These are phyloP conservation scores for Mercenaria mercenaria DNA, from an alignment of 1,140 invertebrate species.

Conservation along the genomic window DNA sequence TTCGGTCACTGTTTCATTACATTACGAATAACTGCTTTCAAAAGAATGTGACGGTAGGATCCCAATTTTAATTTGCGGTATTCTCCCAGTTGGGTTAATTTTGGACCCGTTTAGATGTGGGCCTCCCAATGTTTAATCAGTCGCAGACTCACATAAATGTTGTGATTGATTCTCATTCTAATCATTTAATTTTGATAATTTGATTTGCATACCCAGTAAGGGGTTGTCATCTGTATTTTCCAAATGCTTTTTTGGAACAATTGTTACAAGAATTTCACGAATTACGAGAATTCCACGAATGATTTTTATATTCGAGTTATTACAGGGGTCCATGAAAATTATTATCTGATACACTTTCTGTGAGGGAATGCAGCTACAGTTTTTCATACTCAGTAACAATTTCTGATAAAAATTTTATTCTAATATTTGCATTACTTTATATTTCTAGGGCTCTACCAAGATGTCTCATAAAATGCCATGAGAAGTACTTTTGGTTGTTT, in stretches of 20 bases:
- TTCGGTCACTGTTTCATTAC: conserved; percentile 33
- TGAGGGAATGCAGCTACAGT: no score
- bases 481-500: no score
- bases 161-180: background rate
- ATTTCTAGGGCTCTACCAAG: no score
- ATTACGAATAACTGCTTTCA: conserved; percentile 22
- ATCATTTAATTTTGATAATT: conserved; percentile 50
- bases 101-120: conserved; percentile 20
- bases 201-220: conserved; percentile 24
- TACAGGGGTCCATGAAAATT: no score
- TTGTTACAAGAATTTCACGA: no score
- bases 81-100: conserved; percentile 17
- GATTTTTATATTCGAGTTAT: no score
- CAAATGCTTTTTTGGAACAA: background rate
- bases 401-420: no score
- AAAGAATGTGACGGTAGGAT: conserved; percentile 24
- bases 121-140: conserved; percentile 26
- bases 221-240: background rate
- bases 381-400: no score
- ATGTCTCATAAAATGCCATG: no score
- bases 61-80: conserved; percentile 29
- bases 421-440: no score
- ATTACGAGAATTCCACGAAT: no score
- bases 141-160: background rate
- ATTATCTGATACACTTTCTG: no score